Conservation (phyloP, 2,113 vertebrate genomes). For the Aythya baeri region DNA sequence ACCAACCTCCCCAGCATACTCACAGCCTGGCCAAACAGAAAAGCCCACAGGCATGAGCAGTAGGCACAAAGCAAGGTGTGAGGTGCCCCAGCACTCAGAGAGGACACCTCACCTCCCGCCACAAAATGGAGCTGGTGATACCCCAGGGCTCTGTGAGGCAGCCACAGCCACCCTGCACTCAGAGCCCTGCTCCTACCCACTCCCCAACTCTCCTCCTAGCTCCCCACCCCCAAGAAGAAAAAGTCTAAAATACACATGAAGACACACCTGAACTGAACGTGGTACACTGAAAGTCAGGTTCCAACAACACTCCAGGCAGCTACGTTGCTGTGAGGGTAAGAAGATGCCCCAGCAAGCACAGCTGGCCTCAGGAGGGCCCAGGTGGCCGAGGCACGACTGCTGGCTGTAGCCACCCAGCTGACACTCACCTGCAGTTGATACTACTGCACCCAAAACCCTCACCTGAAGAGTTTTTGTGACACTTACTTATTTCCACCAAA, state of each 20-base stretch:
- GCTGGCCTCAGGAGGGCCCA: fast-evolving
- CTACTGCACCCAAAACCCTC: slow-evolving; percentile 5
- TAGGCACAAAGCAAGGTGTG: fast-evolving
- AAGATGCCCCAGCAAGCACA: not conserved
- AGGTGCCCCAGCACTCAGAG: fast-evolving
- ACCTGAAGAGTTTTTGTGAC: not conserved
- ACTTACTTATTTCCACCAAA: not conserved
- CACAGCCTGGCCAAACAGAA: not conserved
- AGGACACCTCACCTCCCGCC: not conserved
- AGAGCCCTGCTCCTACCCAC: not conserved
- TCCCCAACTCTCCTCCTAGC: no score
- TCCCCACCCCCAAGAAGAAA: not conserved
- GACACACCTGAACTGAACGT: fast-evolving
- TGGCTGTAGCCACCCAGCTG: not conserved
- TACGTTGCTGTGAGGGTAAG: fast-evolving
- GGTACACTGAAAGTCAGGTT: not conserved
- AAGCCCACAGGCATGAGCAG: fast-evolving
- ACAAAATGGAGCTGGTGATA: fast-evolving
- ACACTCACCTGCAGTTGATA: not conserved
- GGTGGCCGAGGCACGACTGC: not conserved
- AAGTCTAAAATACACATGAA: not conserved
- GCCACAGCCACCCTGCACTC: fast-evolving
- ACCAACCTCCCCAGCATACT: fast-evolving
- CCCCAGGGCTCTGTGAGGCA: fast-evolving
- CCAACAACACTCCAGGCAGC: fast-evolving